A percentile compares a stretch with the other conserved stretches of the same genome.
These are phyloP conservation scores for Rhinolophus sinicus DNA, from an alignment of 2,113 vertebrate species.

Conservation along the genomic window DNA sequence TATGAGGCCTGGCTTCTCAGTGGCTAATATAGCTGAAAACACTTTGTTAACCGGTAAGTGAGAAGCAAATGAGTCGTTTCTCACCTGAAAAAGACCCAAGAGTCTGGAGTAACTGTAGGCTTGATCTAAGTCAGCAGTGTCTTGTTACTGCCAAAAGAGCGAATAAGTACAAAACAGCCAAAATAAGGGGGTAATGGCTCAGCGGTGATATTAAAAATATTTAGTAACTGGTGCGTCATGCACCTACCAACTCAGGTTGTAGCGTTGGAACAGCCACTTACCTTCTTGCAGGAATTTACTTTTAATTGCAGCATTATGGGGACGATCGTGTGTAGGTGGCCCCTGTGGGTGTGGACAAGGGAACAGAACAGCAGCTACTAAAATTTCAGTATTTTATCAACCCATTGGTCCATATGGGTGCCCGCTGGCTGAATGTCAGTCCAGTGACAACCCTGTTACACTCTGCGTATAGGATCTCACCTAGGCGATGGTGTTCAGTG, in stretches of 20 bases:
- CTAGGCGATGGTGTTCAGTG: not conserved
- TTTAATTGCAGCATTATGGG: not conserved
- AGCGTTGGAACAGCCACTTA: not conserved
- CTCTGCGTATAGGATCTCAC: not conserved
- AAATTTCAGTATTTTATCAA: not conserved
- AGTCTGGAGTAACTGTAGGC: not conserved
- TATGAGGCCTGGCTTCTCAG: not conserved
- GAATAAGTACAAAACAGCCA: not conserved
- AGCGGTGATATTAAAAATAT: not conserved
- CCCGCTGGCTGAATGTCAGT: not conserved
- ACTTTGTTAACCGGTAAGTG: not conserved
- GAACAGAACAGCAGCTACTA: not conserved
- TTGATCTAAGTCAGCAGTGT: too few relatives aligned
- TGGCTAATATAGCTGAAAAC: not conserved
- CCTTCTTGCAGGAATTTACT: not conserved
- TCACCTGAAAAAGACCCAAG: not conserved
- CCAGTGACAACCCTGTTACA: rapidly evolving
- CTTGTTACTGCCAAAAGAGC: not conserved
- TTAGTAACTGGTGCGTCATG: not conserved
- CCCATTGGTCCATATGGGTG: not conserved
- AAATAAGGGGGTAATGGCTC: not conserved
- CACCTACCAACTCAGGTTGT: not conserved
- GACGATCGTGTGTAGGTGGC: not conserved
- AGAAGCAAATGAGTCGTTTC: not conserved
- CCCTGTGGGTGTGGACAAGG: too few relatives aligned